Evolutionary conservation across 2,797 vertebrate genomes (phyloP).

Genomic region (Cuniculus paca): DNA sequence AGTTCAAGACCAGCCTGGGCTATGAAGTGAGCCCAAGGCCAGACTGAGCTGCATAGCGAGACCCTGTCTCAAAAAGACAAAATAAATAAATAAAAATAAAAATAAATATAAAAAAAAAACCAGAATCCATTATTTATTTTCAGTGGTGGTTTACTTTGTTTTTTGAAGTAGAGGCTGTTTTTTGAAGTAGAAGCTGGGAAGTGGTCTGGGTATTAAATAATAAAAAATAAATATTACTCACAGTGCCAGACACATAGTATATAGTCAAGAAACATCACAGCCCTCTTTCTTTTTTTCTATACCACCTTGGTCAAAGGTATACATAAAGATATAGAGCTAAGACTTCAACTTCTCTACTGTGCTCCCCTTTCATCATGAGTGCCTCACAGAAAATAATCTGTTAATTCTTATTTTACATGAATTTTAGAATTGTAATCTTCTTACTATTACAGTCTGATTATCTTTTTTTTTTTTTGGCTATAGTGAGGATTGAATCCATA

Average conservation of each 20-base stretch:
- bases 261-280: background rate
- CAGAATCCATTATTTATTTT: background rate
- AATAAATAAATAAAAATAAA: too few relatives aligned
- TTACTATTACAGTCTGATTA: background rate
- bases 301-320: background rate
- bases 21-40: too few relatives aligned
- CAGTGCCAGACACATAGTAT: background rate
- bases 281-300: background rate
- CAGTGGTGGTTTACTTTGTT: background rate
- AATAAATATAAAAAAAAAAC: too few relatives aligned
- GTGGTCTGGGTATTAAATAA: background rate
- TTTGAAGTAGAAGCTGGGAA: background rate
- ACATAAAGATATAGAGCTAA: background rate
- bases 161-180: background rate
- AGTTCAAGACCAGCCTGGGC: too few relatives aligned
- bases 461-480: background rate
- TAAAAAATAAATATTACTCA: background rate
- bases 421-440: background rate
- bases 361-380: background rate
- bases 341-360: background rate
- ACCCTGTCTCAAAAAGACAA: too few relatives aligned
- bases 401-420: background rate
- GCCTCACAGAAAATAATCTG: background rate
- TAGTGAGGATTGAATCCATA: background rate
- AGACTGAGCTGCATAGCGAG: too few relatives aligned